Base-by-base conservation (phyloP, 2,797 vertebrate genomes). In the Pachyuromys duprasi region DNA sequence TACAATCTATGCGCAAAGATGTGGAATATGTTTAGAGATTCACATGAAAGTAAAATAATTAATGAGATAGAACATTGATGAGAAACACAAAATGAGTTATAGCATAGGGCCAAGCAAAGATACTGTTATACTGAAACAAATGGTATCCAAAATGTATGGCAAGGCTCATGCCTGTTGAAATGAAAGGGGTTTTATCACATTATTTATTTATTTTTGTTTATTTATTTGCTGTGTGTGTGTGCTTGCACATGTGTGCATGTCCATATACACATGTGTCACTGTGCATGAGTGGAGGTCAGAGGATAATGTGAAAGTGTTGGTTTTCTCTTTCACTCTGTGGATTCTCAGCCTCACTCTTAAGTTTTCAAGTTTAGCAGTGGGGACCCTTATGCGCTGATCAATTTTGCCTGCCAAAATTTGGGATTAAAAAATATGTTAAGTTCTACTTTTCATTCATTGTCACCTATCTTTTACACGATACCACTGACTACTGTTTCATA, bases 1-100 rank as follows among this genome's bases (percentile, higher is more conserved):
- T 95, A 90, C 15, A 65, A 14, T 72, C 8, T 55, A 45, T 0
- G 8, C 72, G 17, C 36, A 95, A 63, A 53, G 62, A 57, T 45
- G 33, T 93, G 63, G 67, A 90, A 80, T 63, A 89, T 86, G 26
- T 83, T 72, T 26, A 86, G 4, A 74, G 57, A 5, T 87, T 91
- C 84, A 86, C 4, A 45, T 24, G 75, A 69, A 97, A 88, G 15
- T 57, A 75, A 96, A 95, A 90, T 63, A 95, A 89, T 91, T 91
- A 89, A 83, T n/a, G 95, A 60, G 53, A 75, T 76, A 57, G 65
- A 31, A 62, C 57, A 60, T 86, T 81, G 11, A 39, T 86, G 53
- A 86, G 60, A 95, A 95, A 89, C 33, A 92, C 2, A 88, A 86
- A 75, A 20, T 88, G 74, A 82, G 24, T 60, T 96, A 15, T 1